These are phyloP conservation scores for Drosophila simulans DNA, from an alignment of 1,140 invertebrate species.

Conservation along the genomic window DNA sequence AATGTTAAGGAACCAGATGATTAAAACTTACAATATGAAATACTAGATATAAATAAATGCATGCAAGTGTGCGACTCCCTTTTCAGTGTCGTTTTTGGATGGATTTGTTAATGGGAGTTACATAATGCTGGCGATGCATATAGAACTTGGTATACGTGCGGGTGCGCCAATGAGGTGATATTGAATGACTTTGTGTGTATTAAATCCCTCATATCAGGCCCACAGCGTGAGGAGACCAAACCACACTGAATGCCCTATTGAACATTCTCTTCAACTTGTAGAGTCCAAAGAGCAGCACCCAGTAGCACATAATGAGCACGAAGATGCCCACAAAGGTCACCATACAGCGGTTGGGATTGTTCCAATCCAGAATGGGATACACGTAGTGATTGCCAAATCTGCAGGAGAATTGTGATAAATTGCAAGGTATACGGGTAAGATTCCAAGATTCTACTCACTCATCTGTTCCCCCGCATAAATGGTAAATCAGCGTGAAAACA, in stretches of 20 bases:
- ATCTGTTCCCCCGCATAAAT: slow-evolving; percentile 88
- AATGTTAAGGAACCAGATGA: slow-evolving; percentile 61
- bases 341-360: slow-evolving; percentile 85
- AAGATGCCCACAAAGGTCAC: slow-evolving; percentile 86
- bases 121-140: slow-evolving; percentile 52
- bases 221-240: slow-evolving; percentile 77
- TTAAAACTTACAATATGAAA: slow-evolving; percentile 55
- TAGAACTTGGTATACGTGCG: slow-evolving; percentile 11
- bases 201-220: slow-evolving; percentile 62
- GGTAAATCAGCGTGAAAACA: slow-evolving; percentile 90
- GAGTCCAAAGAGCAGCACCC: slow-evolving; percentile 58
- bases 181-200: not conserved
- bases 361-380: slow-evolving; percentile 90
- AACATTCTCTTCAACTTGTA: slow-evolving; percentile 70
- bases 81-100: slow-evolving; percentile 28
- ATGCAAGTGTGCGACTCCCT: slow-evolving; percentile 29
- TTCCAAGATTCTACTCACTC: slow-evolving; percentile 83
- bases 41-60: slow-evolving; percentile 65
- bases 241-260: slow-evolving; percentile 72
- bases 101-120: slow-evolving; percentile 20
- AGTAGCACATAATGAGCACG: slow-evolving; percentile 84
- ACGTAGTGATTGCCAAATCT: slow-evolving; percentile 88
- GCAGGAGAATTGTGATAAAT: slow-evolving; percentile 26
- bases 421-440: slow-evolving; percentile 5
- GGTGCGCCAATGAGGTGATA: slow-evolving; percentile 22